Evolutionary conservation across 2,113 vertebrate genomes (phyloP).

Genomic region (Tyrannus savana): DNA sequence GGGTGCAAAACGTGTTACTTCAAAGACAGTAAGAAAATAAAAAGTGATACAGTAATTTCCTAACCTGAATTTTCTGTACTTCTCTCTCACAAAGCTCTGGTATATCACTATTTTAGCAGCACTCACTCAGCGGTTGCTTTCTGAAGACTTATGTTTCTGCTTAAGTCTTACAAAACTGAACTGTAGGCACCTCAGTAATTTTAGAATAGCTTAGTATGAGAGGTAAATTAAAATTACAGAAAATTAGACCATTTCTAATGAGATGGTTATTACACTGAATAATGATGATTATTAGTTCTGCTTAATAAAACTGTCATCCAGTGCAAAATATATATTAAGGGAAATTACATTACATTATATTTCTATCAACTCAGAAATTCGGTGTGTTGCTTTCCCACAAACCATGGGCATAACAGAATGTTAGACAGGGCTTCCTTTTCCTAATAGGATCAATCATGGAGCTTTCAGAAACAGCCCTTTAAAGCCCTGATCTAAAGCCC

Average conservation of each 20-base stretch:
- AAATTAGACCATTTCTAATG: constrained; percentile 77
- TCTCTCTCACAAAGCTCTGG: constrained; percentile 19
- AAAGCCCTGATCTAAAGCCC: constrained; percentile 9
- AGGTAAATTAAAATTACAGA: constrained; percentile 77
- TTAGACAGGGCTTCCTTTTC: not conserved
- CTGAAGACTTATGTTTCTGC: constrained; percentile 38
- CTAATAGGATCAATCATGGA: constrained; percentile 22
- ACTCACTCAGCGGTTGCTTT: constrained; percentile 34
- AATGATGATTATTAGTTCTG: constrained; percentile 76
- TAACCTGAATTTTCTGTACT: constrained; percentile 30
- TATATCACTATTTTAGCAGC: constrained; percentile 20
- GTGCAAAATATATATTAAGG: constrained; percentile 74
- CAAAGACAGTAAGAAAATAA: constrained; percentile 8
- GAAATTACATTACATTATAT: constrained; percentile 68
- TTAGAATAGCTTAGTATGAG: constrained; percentile 54
- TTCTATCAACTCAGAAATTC: constrained; percentile 57
- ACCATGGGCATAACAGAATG: not conserved
- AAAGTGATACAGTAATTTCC: constrained; percentile 9
- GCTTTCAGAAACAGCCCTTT: constrained; percentile 1
- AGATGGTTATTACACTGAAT: constrained; percentile 71
- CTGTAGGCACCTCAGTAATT: constrained; percentile 62
- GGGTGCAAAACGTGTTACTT: not conserved
- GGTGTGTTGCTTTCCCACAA: constrained; percentile 37
- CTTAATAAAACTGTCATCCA: constrained; percentile 77
- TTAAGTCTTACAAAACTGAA: constrained; percentile 68